Conservation (phyloP, 2,113 vertebrate genomes). For the Nettapus auritus region DNA sequence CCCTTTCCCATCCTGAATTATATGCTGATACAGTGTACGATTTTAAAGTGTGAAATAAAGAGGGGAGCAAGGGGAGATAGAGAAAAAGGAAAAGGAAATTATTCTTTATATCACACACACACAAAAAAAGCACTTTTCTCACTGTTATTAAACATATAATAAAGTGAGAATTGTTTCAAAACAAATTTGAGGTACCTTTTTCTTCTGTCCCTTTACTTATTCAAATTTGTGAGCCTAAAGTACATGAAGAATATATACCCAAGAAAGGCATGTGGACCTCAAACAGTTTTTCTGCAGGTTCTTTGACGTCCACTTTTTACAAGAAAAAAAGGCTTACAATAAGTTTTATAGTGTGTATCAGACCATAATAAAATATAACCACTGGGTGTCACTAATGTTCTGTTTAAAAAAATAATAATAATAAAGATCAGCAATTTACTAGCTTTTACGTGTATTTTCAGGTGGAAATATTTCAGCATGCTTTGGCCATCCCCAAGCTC, state of each 20-base stretch:
- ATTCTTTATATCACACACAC: neutral
- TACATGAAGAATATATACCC: neutral
- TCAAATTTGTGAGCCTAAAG: neutral
- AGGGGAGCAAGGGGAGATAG: neutral
- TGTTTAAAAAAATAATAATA: neutral
- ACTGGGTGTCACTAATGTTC: slow-evolving; percentile 60
- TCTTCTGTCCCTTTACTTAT: neutral
- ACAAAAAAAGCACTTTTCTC: neutral
- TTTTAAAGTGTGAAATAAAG: neutral
- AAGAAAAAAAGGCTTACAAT: neutral
- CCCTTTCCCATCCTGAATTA: neutral
- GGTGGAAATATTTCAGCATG: neutral
- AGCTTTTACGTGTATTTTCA: neutral
- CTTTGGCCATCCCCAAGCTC: neutral
- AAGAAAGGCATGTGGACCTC: neutral
- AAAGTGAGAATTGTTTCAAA: neutral
- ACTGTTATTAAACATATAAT: neutral
- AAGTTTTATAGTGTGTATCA: neutral
- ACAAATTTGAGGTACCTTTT: neutral
- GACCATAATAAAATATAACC: neutral
- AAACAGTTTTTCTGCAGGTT: neutral
- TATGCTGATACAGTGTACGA: neutral
- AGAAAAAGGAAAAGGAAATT: neutral
- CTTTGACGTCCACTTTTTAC: neutral
- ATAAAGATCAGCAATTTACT: accelerated